These are phyloP conservation scores for Dendrolimus punctatus DNA, from an alignment of 1,140 invertebrate species.

Conservation along the genomic window DNA sequence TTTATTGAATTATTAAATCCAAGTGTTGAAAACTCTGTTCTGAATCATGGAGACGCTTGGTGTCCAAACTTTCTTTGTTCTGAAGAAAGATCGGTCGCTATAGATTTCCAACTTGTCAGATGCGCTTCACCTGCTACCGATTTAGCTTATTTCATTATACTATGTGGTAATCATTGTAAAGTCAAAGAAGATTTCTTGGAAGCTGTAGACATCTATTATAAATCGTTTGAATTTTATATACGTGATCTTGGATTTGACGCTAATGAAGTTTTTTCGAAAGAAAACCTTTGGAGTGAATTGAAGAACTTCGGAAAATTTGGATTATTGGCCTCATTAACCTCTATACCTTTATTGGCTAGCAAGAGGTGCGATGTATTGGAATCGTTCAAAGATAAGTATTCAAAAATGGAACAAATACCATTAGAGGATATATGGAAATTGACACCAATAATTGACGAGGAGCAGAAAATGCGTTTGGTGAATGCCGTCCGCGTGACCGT, in stretches of 20 bases:
- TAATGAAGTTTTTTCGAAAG: conserved; percentile 17
- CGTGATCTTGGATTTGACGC: conserved; percentile 25
- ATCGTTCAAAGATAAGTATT: conserved; percentile 17
- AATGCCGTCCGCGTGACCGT: conserved; percentile 26
- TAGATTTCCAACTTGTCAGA: conserved; percentile 34
- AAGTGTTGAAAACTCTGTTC: conserved; percentile 16
- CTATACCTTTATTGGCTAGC: conserved; percentile 24
- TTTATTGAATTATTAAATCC: conserved; percentile 16
- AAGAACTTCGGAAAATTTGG: conserved; percentile 30
- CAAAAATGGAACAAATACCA: conserved; percentile 24
- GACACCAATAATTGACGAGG: conserved; percentile 18
- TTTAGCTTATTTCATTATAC: conserved; percentile 21
- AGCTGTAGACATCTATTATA: conserved; percentile 27
- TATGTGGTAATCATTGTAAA: conserved; percentile 15
- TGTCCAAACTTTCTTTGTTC: conserved; percentile 28
- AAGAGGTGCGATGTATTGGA: conserved; percentile 25
- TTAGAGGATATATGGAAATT: conserved; percentile 30
- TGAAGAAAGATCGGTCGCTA: conserved; percentile 18
- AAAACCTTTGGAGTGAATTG: conserved; percentile 24
- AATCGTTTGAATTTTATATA: conserved; percentile 22
- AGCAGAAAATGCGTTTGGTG: conserved; percentile 24
- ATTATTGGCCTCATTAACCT: conserved; percentile 19
- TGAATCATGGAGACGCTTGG: conserved; percentile 36
- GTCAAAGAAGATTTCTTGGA: conserved; percentile 22
- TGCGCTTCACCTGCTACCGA: conserved; percentile 28